Evolutionary conservation across 1,140 invertebrate species (phyloP).

Genomic region (Drosophila jambulina): DNA sequence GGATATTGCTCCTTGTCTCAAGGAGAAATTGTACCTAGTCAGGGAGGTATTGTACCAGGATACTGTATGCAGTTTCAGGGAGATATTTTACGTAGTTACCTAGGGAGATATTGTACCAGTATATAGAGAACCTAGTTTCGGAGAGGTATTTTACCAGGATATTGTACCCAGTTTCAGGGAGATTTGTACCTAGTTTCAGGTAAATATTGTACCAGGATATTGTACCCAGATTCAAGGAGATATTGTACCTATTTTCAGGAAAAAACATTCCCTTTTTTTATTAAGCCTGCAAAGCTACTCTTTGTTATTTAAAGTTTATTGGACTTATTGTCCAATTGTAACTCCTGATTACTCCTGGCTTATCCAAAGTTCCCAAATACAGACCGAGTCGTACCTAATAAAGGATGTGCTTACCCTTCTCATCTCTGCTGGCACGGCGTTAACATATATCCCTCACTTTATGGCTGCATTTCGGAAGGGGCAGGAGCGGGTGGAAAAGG

Average conservation of each 20-base stretch:
- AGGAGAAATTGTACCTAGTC: no score
- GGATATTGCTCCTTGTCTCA: neutral
- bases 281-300: neutral
- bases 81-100: neutral
- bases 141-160: neutral
- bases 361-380: neutral
- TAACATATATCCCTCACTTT: conserved; percentile 1
- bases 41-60: no score
- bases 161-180: neutral
- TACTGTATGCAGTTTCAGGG: no score
- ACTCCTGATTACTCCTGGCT: neutral
- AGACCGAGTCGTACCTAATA: neutral
- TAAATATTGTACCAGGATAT: no score
- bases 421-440: neutral
- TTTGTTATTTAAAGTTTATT: neutral
- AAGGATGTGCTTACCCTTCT: neutral
- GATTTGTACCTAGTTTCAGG: no score
- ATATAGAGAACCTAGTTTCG: no score
- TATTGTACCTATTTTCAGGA: neutral
- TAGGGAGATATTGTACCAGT: no score
- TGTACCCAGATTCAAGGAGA: no score
- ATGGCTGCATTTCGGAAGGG: neutral
- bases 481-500: neutral
- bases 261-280: neutral
- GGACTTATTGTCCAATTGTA: neutral